Percentiles rank a stretch among this genome's conserved stretches.
These are phyloP conservation scores for Neotoxoptera formosana DNA, from an alignment of 1,140 invertebrate species.

Conservation along the genomic window DNA sequence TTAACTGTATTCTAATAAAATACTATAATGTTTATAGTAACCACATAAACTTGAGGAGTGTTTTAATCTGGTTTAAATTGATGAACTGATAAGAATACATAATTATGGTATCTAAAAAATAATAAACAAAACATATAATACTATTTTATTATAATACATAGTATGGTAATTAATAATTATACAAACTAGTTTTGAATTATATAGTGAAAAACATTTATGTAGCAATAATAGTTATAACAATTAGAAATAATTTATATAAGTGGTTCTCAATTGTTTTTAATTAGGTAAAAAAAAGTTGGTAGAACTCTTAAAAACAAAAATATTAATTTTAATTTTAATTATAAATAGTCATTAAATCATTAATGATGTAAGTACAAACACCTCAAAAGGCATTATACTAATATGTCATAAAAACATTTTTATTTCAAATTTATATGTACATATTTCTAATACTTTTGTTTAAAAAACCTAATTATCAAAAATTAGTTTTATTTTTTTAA, in stretches of 20 bases:
- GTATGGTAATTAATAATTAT: background rate
- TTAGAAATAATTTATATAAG: background rate
- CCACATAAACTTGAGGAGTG: background rate
- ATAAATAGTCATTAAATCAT: background rate
- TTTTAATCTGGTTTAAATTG: background rate
- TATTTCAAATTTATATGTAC: too few relatives aligned
- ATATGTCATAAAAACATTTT: background rate
- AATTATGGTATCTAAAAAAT: slow-evolving; percentile 40
- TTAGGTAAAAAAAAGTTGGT: background rate
- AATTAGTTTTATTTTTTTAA: too few relatives aligned
- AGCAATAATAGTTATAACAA: background rate
- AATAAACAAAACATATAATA: background rate
- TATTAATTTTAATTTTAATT: background rate
- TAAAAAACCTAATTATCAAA: too few relatives aligned
- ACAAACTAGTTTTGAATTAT: background rate
- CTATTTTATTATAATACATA: background rate
- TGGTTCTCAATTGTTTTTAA: background rate
- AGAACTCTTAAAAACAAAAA: background rate
- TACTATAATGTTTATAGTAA: background rate
- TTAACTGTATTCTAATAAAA: background rate
- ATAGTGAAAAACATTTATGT: background rate
- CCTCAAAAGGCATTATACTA: background rate
- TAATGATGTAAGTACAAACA: background rate
- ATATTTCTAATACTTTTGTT: too few relatives aligned
- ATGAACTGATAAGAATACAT: slow-evolving; percentile 38